Conservation (phyloP, 2,888 invertebrate species). For the Thereva nobilitata region DNA sequence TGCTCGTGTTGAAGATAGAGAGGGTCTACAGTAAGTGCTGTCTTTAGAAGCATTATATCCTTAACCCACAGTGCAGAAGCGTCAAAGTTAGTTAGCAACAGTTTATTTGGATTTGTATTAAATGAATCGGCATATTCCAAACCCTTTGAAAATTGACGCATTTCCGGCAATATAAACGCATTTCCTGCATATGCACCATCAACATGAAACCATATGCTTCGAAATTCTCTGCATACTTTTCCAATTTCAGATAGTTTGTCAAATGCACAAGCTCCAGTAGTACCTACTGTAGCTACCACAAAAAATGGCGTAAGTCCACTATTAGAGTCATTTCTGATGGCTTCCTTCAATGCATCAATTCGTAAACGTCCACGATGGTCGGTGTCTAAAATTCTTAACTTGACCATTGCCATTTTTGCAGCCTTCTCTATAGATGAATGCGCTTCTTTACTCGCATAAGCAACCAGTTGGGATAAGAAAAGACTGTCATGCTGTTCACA, state of each 20-base stretch:
- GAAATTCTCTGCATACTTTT: constrained; percentile 65
- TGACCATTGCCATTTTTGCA: constrained; percentile 76
- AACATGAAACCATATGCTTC: constrained; percentile 79
- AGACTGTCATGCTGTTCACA: constrained; percentile 66
- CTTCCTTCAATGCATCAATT: constrained; percentile 65
- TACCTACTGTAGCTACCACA: constrained; percentile 80
- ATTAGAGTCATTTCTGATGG: constrained; percentile 72
- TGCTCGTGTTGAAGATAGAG: constrained; percentile 83
- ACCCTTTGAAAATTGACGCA: constrained; percentile 67
- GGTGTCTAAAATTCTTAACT: constrained; percentile 71
- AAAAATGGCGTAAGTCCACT: constrained; percentile 81
- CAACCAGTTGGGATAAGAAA: constrained; percentile 76
- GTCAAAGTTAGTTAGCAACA: constrained; percentile 83
- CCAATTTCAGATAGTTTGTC: constrained; percentile 81
- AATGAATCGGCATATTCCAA: constrained; percentile 81
- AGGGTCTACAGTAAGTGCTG: constrained; percentile 84
- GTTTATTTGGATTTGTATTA: constrained; percentile 88
- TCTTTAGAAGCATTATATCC: constrained; percentile 75
- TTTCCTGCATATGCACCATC: constrained; percentile 89
- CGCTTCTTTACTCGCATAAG: constrained; percentile 73
- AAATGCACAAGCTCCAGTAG: constrained; percentile 82
- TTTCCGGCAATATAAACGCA: constrained; percentile 83
- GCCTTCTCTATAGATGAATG: constrained; percentile 81
- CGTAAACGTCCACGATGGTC: constrained; percentile 70
- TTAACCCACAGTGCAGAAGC: constrained; percentile 84